These are phyloP conservation scores for Halichoeres trimaculatus DNA, from an alignment of 2,113 vertebrate species.

Conservation along the genomic window DNA sequence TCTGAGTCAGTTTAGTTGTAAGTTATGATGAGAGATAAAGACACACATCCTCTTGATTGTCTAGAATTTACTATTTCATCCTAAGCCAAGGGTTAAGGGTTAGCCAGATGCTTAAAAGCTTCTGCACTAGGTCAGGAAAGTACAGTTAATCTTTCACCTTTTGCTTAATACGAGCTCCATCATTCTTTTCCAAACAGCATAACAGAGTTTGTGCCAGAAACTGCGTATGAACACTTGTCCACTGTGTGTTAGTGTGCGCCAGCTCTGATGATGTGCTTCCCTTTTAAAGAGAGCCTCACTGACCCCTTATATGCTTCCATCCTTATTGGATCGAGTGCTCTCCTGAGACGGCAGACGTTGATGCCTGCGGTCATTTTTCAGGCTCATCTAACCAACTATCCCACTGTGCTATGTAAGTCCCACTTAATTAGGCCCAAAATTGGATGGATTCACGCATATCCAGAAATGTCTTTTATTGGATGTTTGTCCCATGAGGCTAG, in stretches of 20 bases:
- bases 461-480: conserved; percentile 73
- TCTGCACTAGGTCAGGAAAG: too few species aligned
- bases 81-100: background rate
- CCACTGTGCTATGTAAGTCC: conserved; percentile 71
- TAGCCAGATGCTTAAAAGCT: background rate
- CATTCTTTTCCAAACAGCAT: background rate
- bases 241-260: too few species aligned
- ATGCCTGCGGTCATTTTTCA: conserved; percentile 67
- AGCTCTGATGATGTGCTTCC: conserved; percentile 48
- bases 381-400: conserved; percentile 65
- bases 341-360: conserved; percentile 64
- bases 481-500: conserved; percentile 72
- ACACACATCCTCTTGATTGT: too few species aligned
- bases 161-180: conserved; percentile 15
- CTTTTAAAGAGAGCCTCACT: conserved; percentile 49
- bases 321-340: conserved; percentile 73
- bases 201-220: conserved; percentile 35
- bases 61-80: background rate
- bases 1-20: conserved; percentile 24
- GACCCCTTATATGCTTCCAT: conserved; percentile 64
- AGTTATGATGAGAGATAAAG: too few species aligned
- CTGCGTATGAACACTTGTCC: background rate
- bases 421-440: conserved; percentile 80
- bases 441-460: conserved; percentile 78
- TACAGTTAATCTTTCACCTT: too few species aligned